Conservation (phyloP, 2,797 vertebrate genomes). For the Leptoclinus maculatus region DNA sequence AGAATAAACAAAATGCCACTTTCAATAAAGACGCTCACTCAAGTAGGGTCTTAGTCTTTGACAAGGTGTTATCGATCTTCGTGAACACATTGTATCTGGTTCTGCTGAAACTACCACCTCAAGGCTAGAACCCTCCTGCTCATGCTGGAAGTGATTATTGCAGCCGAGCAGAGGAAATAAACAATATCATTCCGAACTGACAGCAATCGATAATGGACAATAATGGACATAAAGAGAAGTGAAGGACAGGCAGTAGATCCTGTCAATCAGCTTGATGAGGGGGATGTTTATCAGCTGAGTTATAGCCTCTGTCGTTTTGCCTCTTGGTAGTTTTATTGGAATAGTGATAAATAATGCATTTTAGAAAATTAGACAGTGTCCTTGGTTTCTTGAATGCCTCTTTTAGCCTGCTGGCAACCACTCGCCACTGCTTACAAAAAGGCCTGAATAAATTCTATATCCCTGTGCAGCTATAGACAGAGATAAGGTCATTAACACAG, state of each 20-base stretch:
- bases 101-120: constrained; percentile 36
- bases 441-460: constrained; percentile 5
- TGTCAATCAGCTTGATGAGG: constrained; percentile 51
- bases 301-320: constrained; percentile 40
- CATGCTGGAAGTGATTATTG: constrained; percentile 59
- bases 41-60: constrained; percentile 1
- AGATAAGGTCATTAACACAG: constrained; percentile 41
- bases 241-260: constrained; percentile 59
- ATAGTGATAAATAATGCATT: constrained; percentile 52
- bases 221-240: constrained; percentile 58
- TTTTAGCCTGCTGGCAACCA: constrained; percentile 31
- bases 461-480: constrained; percentile 3
- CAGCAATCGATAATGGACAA: constrained; percentile 75
- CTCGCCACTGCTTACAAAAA: constrained; percentile 15
- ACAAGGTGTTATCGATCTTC: constrained; percentile 38
- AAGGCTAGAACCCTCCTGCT: constrained; percentile 37
- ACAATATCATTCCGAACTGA: constrained; percentile 71
- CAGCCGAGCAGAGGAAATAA: constrained; percentile 39
- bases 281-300: constrained; percentile 50
- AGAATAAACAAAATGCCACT: constrained; percentile 19
- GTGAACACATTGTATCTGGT: constrained; percentile 2
- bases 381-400: constrained; percentile 41
- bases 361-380: constrained; percentile 51
- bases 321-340: constrained; percentile 52
- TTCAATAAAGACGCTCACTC: constrained; percentile 12